Evolutionary conservation across 2,113 vertebrate genomes (phyloP), one percentile per base, ranked within the genome.

Genomic region (Gila orcuttii): DNA sequence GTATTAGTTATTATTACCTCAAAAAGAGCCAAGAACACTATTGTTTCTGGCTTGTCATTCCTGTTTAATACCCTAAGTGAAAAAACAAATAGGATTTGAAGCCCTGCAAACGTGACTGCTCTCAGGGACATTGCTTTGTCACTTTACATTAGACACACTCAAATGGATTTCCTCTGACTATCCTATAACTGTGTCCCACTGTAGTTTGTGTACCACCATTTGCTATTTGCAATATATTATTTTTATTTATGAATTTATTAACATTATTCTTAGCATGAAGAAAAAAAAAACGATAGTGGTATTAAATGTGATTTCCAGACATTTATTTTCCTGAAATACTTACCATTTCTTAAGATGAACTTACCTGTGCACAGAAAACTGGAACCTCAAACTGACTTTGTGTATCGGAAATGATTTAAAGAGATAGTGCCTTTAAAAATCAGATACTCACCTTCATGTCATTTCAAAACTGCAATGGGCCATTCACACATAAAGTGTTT

Each of bases 11-110:
- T 73, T 6, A 36, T 25, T n/a, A 10, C 64, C 33, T 31, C n/a
- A 73, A 47, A 79, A 85, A 47, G 60, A 87, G 62, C 64, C 83
- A 66, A 39, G 60, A 21, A 19, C 55, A 50, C 36, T 66, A 64
- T 85, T 85, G 78, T 64, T 85, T 86, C 31, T 2, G 19, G 25
- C 39, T 73, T 85, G 85, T 62, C 62, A 33, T 76, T 86, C 33
- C 45, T 76, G 82, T 81, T 86, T 84, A 82, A 87, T 89, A 89
- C 45, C 87, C 82, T 84, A 84, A 79, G 69, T 77, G 86, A 87
- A 87, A 87, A 88, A 87, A 50, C 82, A 83, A 86, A 87, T 86
- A 88, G 85, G 80, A 86, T 84, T 86, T 89, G 73, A 88, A 87
- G 82, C 66, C 83, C 69, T 59, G 68, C 50, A 79, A 80, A 86